phyloP scores from a whole-genome alignment of 2,888 invertebrate genomes.

The Drosophila neoperkinsi region DNA sequence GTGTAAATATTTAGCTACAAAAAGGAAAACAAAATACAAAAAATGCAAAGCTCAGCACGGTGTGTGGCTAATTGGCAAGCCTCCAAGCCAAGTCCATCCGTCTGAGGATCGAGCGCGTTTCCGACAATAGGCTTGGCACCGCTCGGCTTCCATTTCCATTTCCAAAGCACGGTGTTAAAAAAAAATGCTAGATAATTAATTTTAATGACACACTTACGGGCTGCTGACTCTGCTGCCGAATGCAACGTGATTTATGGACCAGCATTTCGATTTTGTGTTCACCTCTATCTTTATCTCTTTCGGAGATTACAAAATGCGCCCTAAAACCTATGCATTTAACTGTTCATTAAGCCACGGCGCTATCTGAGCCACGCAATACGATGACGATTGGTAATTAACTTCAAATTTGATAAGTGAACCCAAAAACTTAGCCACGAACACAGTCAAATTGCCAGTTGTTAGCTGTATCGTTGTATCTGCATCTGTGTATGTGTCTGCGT shows the following conservation, averaged over 20 bases:
- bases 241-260: conserved; percentile 77
- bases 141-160: conserved; percentile 1
- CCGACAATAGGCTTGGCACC: conserved; percentile 8
- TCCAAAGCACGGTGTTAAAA: conserved; percentile 55
- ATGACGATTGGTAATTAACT: conserved; percentile 64
- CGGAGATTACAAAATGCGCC: conserved; percentile 66
- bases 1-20: conserved; percentile 67
- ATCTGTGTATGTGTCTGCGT: conserved; percentile 5
- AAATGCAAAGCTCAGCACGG: conserved; percentile 52
- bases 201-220: conserved; percentile 73
- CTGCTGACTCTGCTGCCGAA: conserved; percentile 48
- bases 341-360: conserved; percentile 65
- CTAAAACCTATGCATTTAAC: conserved; percentile 68
- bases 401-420: conserved; percentile 73
- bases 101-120: conserved; percentile 4
- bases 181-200: conserved; percentile 74
- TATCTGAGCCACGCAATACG: conserved; percentile 50
- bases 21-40: conserved; percentile 1
- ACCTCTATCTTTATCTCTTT: conserved; percentile 35
- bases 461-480: conserved; percentile 14
- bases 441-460: conserved; percentile 39
- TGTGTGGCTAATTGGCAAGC: conserved; percentile 75
- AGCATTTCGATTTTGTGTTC: conserved; percentile 51
- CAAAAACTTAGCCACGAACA: conserved; percentile 17
- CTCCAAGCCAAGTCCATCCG: conserved; percentile 19